Base-by-base conservation (phyloP, 1,140 invertebrate species). In the Cepaea nemoralis region DNA sequence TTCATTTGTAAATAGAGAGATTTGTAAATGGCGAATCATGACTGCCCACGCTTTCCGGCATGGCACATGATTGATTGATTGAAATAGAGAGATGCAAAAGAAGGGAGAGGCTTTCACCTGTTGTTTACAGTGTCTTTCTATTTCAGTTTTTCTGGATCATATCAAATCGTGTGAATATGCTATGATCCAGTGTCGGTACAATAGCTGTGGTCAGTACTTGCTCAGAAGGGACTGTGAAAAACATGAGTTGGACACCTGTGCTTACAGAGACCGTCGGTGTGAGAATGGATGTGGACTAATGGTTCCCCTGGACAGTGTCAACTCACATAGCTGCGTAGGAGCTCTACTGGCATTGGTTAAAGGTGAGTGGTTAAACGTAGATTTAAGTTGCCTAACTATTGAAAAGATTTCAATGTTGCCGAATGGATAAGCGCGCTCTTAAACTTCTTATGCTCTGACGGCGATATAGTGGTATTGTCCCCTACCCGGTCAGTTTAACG, bases 211-310 rank as follows among this genome's bases (percentile, higher is more conserved):
- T 1, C 27, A 79, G 16, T 59, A 27, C 27, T 39, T 88, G 12
- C 67, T 86, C 1, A 39, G 75, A 12, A 84, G 83, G 73, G 81
- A 86, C 59, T 71, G 84, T 40, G 59, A 78, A 16, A 59, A 82
- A 19, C 87, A 88, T 77, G 86, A 85, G 69, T 75, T 83, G 59
- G 35, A 83, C 14, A 24, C 45, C 3, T 87, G 86, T 84, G 59
- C 77, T n/a, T 85, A 80, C 59, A 50, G 85, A 70, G 83, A 86
- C 27, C 77, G 82, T 24, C 31, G 42, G 19, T 87, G 86, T 70
- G 75, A 69, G 0, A 66, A 69, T 22, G 69, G 77, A 12, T 87
- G 86, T 85, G 81, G 82, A 48, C 59, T 87, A 16, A 83, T 81
- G 66, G 82, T 87, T 16, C 84, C 84, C 22, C 42, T 85, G 1